Conservation (phyloP, 2,888 invertebrate species). For the Eucera pruinosa region DNA sequence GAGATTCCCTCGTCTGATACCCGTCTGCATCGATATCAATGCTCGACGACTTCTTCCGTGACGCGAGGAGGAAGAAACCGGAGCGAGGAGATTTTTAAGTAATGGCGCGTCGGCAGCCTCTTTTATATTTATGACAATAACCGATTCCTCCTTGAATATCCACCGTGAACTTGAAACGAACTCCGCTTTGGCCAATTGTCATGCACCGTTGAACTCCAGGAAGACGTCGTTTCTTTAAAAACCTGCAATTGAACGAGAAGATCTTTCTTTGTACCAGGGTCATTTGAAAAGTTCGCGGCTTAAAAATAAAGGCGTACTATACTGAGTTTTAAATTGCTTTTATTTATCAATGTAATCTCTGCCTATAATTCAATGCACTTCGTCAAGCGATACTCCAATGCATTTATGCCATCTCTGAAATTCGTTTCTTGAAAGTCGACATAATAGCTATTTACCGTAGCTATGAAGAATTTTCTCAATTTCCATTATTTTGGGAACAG, state of each 20-base stretch:
- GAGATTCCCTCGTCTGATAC: conserved; percentile 48
- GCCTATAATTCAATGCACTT: neutral
- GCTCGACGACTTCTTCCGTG: conserved; percentile 30
- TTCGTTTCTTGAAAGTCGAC: too few species aligned
- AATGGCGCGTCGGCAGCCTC: conserved; percentile 63
- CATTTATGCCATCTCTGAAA: too few species aligned
- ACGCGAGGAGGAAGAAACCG: conserved; percentile 7
- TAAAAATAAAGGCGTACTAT: too few species aligned
- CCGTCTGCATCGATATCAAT: conserved; percentile 60
- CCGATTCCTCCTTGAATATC: conserved; percentile 23
- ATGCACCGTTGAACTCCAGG: neutral
- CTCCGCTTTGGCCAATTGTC: neutral
- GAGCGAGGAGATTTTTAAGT: conserved; percentile 66
- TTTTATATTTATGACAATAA: conserved; percentile 44
- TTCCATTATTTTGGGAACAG: too few species aligned
- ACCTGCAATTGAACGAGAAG: too few species aligned
- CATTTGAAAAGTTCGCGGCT: too few species aligned
- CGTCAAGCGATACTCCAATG: too few species aligned
- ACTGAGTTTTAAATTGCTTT: too few species aligned
- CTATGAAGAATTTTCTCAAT: too few species aligned
- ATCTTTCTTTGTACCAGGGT: too few species aligned
- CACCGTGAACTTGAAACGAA: conserved; percentile 7
- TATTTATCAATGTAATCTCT: too few species aligned
- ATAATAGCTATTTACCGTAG: too few species aligned
- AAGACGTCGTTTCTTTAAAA: neutral